Conservation (phyloP, 2,113 vertebrate genomes). For the Tretioscincus oriximinensis region DNA sequence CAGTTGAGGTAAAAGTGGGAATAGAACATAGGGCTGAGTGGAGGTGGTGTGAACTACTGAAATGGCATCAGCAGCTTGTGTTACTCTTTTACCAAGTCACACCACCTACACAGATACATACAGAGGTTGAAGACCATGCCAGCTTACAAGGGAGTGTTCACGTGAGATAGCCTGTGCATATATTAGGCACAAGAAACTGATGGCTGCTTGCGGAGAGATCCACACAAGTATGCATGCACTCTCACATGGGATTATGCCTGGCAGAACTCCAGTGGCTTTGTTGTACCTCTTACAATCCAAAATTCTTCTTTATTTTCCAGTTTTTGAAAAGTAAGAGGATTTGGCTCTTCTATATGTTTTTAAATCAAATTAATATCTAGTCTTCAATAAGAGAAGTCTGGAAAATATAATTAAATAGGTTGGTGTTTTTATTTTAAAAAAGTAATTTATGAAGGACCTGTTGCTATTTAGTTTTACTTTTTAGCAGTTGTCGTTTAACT, state of each 20-base stretch:
- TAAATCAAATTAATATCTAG: background rate
- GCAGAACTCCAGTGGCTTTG: background rate
- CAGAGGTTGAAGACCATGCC: background rate
- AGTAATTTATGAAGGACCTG: background rate
- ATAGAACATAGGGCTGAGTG: conserved; percentile 55
- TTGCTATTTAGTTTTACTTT: background rate
- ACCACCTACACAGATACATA: conserved; percentile 55
- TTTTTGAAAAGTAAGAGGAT: background rate
- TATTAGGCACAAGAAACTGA: conserved; percentile 15
- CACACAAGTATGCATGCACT: background rate
- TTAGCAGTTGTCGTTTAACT: background rate
- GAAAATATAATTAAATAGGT: background rate
- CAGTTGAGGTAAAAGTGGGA: conserved; percentile 37
- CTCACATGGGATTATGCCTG: conserved; percentile 38
- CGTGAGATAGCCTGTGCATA: conserved; percentile 17
- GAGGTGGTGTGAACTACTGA: conserved; percentile 67
- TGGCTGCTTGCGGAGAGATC: conserved; percentile 28
- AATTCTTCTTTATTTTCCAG: background rate
- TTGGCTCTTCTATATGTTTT: background rate
- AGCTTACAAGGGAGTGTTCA: background rate
- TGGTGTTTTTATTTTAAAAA: background rate
- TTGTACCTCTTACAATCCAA: background rate
- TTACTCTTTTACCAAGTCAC: conserved; percentile 69
- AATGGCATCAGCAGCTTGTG: conserved; percentile 64
- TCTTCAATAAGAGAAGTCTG: background rate